These are phyloP conservation scores for Cygnus atratus DNA, from an alignment of 2,113 vertebrate genomes.

Conservation along the genomic window DNA sequence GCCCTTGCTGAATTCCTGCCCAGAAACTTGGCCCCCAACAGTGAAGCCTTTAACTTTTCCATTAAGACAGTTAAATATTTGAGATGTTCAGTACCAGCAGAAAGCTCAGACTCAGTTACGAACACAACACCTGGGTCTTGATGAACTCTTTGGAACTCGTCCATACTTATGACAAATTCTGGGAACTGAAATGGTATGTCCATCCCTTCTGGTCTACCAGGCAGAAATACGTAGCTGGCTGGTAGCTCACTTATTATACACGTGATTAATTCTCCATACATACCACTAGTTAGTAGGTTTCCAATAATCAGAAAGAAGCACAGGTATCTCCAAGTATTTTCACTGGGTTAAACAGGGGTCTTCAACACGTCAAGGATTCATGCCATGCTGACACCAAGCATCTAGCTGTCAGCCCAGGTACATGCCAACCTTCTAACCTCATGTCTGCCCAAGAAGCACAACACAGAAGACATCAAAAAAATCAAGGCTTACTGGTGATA, in stretches of 20 bases:
- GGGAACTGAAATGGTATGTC: not conserved
- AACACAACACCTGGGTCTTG: not conserved
- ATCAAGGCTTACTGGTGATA: not conserved
- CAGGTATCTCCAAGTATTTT: not conserved
- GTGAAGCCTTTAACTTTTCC: not conserved
- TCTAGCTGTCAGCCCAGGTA: fast-evolving
- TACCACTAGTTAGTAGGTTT: not conserved
- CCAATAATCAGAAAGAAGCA: not conserved
- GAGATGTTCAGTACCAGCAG: not conserved
- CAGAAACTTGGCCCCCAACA: not conserved
- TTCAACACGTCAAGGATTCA: not conserved
- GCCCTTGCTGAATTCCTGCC: not conserved
- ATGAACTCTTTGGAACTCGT: not conserved
- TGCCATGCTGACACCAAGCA: not conserved
- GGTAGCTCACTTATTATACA: not conserved
- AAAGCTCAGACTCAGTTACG: not conserved
- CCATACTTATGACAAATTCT: not conserved
- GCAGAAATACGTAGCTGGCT: not conserved
- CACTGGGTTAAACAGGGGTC: not conserved
- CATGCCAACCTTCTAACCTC: not conserved
- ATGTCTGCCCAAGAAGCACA: not conserved
- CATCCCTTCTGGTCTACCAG: not conserved
- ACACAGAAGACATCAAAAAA: not conserved
- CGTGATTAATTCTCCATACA: not conserved
- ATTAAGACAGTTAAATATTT: not conserved